phyloP scores from a whole-genome alignment of 2,113 vertebrate genomes.

The Poeciliopsis retropinna region DNA sequence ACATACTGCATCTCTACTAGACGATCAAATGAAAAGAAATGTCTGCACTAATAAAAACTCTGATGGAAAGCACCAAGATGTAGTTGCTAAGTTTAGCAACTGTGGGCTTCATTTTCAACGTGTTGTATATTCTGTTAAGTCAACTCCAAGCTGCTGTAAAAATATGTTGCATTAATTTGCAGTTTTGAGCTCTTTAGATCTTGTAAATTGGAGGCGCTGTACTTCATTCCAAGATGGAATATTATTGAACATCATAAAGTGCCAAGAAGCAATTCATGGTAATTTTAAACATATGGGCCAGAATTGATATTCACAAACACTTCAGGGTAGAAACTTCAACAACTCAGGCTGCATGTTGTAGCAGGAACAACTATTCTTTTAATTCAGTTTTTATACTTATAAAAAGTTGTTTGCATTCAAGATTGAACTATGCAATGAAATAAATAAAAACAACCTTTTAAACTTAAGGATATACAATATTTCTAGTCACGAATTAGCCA shows the following conservation, averaged over 20 bases:
- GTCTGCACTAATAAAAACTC: no score
- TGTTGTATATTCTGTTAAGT: neutral
- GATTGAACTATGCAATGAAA: no score
- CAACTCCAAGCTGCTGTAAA: neutral
- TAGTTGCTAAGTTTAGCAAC: no score
- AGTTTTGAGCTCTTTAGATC: neutral
- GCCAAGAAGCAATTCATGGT: neutral
- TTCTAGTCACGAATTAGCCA: no score
- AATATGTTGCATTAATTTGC: neutral
- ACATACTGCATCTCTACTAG: no score
- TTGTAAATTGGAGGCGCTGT: neutral
- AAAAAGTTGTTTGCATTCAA: no score
- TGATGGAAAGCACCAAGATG: no score
- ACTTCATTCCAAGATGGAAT: neutral
- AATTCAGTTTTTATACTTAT: neutral
- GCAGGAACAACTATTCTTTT: neutral
- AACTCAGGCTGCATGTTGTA: constrained; percentile 7
- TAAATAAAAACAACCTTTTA: no score
- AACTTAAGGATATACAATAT: no score
- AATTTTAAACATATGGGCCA: neutral
- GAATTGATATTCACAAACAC: constrained; percentile 10
- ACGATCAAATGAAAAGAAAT: no score
- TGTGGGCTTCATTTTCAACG: neutral
- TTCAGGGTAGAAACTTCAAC: constrained; percentile 12
- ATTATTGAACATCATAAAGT: neutral